phyloP scores from a whole-genome alignment of 2,113 vertebrate species.

The Benitochromis conjunctus region DNA sequence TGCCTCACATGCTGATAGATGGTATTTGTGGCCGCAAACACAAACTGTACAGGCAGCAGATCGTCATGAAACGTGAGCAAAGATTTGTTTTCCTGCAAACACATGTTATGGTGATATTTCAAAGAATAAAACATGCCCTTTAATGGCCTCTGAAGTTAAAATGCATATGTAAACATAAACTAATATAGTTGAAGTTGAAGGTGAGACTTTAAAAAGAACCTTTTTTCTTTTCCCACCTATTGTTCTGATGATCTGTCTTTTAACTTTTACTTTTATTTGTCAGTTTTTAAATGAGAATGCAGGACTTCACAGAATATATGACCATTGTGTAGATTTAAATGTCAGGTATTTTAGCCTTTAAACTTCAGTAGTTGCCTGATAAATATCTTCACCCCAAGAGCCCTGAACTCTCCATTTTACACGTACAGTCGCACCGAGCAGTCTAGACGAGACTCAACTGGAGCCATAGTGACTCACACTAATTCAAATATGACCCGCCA shows the following conservation, averaged over 20 bases:
- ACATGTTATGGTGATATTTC: background rate
- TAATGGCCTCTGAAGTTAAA: background rate
- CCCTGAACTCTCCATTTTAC: constrained; percentile 8
- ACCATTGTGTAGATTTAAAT: background rate
- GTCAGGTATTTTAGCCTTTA: background rate
- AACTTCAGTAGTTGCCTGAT: background rate
- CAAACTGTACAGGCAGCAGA: background rate
- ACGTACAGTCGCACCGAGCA: background rate
- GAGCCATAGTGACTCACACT: constrained; percentile 33
- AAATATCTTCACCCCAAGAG: constrained; percentile 12
- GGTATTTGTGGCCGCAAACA: background rate
- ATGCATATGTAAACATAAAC: background rate
- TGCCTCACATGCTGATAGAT: background rate
- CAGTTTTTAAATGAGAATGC: background rate
- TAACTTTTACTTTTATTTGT: background rate
- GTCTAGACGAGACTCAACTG: constrained; percentile 32
- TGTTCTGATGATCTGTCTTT: background rate
- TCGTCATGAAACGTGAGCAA: background rate
- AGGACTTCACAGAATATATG: background rate
- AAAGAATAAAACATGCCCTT: background rate
- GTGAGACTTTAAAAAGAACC: background rate
- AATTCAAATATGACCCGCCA: constrained; percentile 60
- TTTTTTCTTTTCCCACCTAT: background rate
- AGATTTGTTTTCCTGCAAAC: background rate
- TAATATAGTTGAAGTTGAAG: background rate